phyloP scores from a whole-genome alignment of 2,888 invertebrate species.

The Calliphora vomitoria region DNA sequence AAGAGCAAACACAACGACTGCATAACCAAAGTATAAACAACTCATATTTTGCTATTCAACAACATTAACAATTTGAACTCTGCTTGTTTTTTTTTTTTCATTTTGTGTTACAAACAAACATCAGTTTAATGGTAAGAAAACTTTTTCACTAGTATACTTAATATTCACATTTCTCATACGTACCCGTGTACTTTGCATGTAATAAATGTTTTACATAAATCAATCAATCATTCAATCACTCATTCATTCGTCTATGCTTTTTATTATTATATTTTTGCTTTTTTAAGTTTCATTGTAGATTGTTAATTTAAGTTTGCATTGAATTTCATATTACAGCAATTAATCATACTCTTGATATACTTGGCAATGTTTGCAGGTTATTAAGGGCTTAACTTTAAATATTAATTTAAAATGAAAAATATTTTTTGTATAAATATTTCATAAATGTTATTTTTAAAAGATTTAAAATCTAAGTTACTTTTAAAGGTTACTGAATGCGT shows the following conservation, averaged over 20 bases:
- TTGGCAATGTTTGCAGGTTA: constrained; percentile 53
- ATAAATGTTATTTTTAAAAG: too few species aligned
- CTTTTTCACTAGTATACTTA: neutral
- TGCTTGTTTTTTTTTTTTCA: constrained; percentile 6
- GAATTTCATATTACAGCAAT: constrained; percentile 38
- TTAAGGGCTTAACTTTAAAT: constrained; percentile 13
- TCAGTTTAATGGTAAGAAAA: neutral
- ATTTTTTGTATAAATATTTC: too few species aligned
- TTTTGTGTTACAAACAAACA: constrained; percentile 18
- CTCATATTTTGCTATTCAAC: constrained; percentile 43
- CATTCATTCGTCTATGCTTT: constrained; percentile 25
- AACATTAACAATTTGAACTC: constrained; percentile 10
- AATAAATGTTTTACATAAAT: constrained; percentile 58
- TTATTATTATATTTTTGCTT: neutral
- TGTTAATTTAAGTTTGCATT: constrained; percentile 52
- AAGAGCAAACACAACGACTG: neutral
- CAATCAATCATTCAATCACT: constrained; percentile 51
- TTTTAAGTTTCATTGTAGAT: constrained; percentile 23
- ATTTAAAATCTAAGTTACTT: too few species aligned
- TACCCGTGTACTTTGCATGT: neutral
- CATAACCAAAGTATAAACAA: neutral
- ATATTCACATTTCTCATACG: constrained; percentile 20
- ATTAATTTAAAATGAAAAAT: neutral
- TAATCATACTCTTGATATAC: constrained; percentile 55
- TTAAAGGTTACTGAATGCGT: too few species aligned